Evolutionary conservation across 1,140 invertebrate genomes (phyloP), one percentile per base, ranked within the genome.

Genomic region (Rhopalosiphum padi): DNA sequence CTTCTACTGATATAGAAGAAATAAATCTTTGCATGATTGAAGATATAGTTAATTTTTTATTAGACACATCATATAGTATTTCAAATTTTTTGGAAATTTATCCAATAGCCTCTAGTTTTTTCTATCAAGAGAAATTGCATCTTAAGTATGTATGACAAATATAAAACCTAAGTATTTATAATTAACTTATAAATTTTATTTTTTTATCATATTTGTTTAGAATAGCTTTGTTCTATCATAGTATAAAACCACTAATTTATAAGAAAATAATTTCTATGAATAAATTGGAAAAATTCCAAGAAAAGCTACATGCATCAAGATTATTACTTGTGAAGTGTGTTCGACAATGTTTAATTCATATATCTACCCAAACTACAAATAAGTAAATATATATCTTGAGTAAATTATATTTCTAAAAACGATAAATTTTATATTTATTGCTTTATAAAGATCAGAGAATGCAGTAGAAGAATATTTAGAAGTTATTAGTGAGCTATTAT

Each of bases 211-310:
- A 22, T 77, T 82, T 92, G 2, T 92, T 83, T 83, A 93, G 91
- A 41, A 53, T 93, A 41, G 91, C 91, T n/a, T 93, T 82, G 9
- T 93, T 93, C 22, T 93, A 93, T 55, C 91, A 93, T 86, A 86
- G 1, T 85, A n/a, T 55, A 11, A 86, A 55, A 85, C 82, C 91
- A 41, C 9, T 93, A 18, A 83, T 92, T 93, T 93, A 86, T 86
- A 86, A 93, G 30, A 93, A 55, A 41, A 6, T 93, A 43, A 55
- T 86, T 0, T 0, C 11, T 51, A 86, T 93, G 35, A 93, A 93
- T 55, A 93, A 86, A 55, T 86, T 93, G 35, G 82, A 93, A 93
- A 37, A 53, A 37, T 93, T 53, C 18, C 43, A 93, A 21, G 82
- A 93, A 41, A 85, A 93, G 15, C 37, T 93, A 25, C 91, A 93